Conservation (phyloP, 2,113 vertebrate species). For the Atlantisia rogersi region DNA sequence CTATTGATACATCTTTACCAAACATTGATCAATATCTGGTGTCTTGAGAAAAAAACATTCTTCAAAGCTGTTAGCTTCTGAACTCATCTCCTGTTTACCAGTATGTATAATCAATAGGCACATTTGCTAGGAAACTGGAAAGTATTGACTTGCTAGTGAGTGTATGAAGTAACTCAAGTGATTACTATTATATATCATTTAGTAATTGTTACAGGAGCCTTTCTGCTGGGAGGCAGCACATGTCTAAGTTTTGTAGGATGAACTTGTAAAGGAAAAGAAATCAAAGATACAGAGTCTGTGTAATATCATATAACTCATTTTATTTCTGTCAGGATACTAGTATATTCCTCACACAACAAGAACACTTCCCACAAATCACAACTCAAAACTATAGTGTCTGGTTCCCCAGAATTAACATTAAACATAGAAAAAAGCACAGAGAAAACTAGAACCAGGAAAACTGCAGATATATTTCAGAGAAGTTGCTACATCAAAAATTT, state of each 20-base stretch:
- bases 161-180: background rate
- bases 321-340: background rate
- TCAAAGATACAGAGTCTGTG: background rate
- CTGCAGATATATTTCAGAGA: background rate
- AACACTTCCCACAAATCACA: background rate
- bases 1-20: background rate
- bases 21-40: background rate
- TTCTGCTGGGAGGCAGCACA: background rate
- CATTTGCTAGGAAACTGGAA: background rate
- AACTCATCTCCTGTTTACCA: background rate
- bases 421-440: background rate
- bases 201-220: background rate
- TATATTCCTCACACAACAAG: background rate
- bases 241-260: background rate
- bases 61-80: slow-evolving; percentile 3
- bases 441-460: background rate
- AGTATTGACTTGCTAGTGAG: background rate
- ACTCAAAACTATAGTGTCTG: background rate
- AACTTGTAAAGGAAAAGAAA: background rate
- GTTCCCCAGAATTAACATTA: background rate
- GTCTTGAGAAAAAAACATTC: background rate
- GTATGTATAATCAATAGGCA: background rate
- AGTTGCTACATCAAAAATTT: slow-evolving; percentile 1
- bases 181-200: background rate
- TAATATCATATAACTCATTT: background rate